These are phyloP conservation scores for Prosapia bicincta DNA, from an alignment of 2,888 invertebrate genomes.

Conservation along the genomic window DNA sequence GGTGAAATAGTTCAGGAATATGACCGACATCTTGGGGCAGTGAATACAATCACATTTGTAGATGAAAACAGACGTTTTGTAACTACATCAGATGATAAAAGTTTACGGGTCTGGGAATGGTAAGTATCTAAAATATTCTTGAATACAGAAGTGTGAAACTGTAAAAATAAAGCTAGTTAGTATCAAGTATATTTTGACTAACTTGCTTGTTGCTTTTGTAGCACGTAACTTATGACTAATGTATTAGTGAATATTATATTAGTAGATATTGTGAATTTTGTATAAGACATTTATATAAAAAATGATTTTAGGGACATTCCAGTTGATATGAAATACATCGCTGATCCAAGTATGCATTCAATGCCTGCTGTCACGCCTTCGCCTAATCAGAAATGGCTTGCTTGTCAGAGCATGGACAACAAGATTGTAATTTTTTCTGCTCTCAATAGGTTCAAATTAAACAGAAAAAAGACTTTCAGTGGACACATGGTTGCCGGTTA, in stretches of 20 bases:
- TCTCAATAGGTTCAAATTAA: conserved; percentile 94
- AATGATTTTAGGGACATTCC: conserved; percentile 66
- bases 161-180: too few relatives aligned
- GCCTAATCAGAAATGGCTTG: conserved; percentile 98
- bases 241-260: too few relatives aligned
- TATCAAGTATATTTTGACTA: too few relatives aligned
- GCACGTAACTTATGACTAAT: too few relatives aligned
- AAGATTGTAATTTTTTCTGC: conserved; percentile 98
- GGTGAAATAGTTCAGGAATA: conserved; percentile 98
- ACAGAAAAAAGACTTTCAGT: conserved; percentile 94
- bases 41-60: conserved; percentile 98
- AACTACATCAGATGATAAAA: conserved; percentile 98
- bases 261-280: too few relatives aligned
- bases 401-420: conserved; percentile 99
- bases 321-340: conserved; percentile 99
- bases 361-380: conserved; percentile 95
- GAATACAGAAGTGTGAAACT: too few relatives aligned
- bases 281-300: too few relatives aligned
- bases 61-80: conserved; percentile 98
- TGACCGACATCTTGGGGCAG: conserved; percentile 97
- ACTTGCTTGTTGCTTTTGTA: too few relatives aligned
- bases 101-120: conserved; percentile 99
- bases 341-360: conserved; percentile 99
- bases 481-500: conserved; percentile 99
- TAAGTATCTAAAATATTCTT: conserved; percentile 48